Evolutionary conservation across 2,888 invertebrate species (phyloP), one percentile per base, ranked within the genome.

Genomic region (Geophilus truncorum): DNA sequence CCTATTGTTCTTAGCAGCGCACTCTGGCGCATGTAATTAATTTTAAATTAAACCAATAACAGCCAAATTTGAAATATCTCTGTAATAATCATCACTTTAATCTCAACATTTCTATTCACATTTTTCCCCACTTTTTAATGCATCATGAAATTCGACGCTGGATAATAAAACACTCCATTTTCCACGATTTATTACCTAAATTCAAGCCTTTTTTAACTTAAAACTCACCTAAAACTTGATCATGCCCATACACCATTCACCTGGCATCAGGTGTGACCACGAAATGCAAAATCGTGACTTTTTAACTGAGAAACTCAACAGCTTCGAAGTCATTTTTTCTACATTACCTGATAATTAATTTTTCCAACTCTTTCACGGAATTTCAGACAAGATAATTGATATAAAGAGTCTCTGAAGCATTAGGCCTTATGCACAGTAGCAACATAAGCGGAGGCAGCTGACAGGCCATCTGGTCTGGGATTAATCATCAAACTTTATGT

Each of bases 391-490:
- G 70, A 70, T 70, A 28, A 70, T 70, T 70, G 70, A 28, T 70
- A 70, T 25, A 70, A 70, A 70, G n/a, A 25, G 28, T 25, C 1
- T 25, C 70, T 28, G 10, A 70, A 70, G 28, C 70, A 28, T 28
- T 7, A 28, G 70, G 15, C 70, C 28, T 70, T 70, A 70, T 70
- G 70, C 70, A 70, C 70, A 70, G 70, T 70, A 70, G 70, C 70
- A 28, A 28, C 28, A 51, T 45, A 70, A 70, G 70, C 23, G 28
- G 70, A 70, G 70, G 70, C 70, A 70, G 70, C 70, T 70, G 70
- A 70, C 70, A 70, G 70, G 70, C 70, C 70, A 70, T 70, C 70
- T 70, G 70, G 70, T 28, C 70, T 70, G 70, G 70, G 70, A 70
- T 70, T 70, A 70, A 70, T 70, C 70, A 70, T 70, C 70, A 70